These are phyloP conservation scores for Phymanthus crucifer DNA, from an alignment of 92 coral and sea anemone genomes.

Conservation along the genomic window DNA sequence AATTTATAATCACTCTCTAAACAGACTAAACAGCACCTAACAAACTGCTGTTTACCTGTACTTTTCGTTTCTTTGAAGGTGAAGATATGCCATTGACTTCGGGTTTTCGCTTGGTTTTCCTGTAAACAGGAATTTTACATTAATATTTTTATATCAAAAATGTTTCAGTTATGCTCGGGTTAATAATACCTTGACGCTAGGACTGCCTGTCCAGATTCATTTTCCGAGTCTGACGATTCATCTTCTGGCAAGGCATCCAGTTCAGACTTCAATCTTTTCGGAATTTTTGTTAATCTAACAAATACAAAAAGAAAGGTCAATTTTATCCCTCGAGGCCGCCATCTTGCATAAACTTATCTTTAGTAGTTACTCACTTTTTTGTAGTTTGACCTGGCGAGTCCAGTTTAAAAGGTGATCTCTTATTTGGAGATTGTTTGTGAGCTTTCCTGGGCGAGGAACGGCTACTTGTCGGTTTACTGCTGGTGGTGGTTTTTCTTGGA, in stretches of 20 bases:
- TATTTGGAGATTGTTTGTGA: background rate
- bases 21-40: background rate
- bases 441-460: background rate
- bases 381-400: conserved; percentile 2
- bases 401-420: conserved; percentile 20
- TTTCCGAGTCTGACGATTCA: conserved; percentile 20
- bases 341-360: too few relatives aligned
- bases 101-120: background rate
- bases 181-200: conserved; percentile 22
- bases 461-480: background rate
- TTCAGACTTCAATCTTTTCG: conserved; percentile 51
- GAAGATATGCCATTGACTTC: conserved; percentile 10
- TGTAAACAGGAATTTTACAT: background rate
- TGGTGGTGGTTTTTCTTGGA: background rate
- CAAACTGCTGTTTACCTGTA: background rate
- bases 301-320: background rate
- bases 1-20: background rate
- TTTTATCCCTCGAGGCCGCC: too few relatives aligned
- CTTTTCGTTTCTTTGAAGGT: conserved; percentile 5
- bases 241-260: conserved; percentile 76
- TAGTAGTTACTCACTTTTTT: background rate
- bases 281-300: conserved; percentile 42
- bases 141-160: background rate
- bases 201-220: background rate
- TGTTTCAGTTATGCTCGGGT: too few relatives aligned